Conservation (phyloP, 2,888 invertebrate genomes). For the Thecophora atra region DNA sequence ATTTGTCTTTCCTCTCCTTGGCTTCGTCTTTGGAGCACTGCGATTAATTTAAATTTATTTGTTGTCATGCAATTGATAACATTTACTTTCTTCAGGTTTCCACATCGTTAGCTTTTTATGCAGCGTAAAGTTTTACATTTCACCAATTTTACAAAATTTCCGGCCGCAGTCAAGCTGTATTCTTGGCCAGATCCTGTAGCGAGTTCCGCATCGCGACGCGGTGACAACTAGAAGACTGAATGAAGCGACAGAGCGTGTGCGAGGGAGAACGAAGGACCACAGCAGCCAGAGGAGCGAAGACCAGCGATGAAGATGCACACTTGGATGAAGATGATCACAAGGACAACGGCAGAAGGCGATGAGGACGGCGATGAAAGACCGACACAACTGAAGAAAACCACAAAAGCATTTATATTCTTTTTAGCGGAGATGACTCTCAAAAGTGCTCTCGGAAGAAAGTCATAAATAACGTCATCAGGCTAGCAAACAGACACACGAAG, state of each 20-base stretch:
- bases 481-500: slow-evolving; percentile 13
- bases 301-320: background rate
- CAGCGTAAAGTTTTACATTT: slow-evolving; percentile 62
- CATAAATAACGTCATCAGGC: slow-evolving; percentile 56
- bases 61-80: slow-evolving; percentile 64
- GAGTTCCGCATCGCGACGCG: background rate
- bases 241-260: background rate
- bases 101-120: slow-evolving; percentile 64
- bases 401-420: slow-evolving; percentile 33
- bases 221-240: background rate
- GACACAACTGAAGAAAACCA: slow-evolving; percentile 7
- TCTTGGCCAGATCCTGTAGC: slow-evolving; percentile 37
- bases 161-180: slow-evolving; percentile 38
- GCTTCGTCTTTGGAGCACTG: slow-evolving; percentile 15
- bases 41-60: slow-evolving; percentile 65
- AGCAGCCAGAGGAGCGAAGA: background rate
- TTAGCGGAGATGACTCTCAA: slow-evolving; percentile 32
- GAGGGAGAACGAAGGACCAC: background rate
- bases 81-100: slow-evolving; percentile 65
- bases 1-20: background rate
- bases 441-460: slow-evolving; percentile 52
- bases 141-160: slow-evolving; percentile 54
- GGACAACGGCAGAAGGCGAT: slow-evolving; percentile 16
- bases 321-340: slow-evolving; percentile 5
- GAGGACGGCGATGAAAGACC: background rate